These are phyloP conservation scores for Phaonia tiefii DNA, from an alignment of 2,888 invertebrate species.

Conservation along the genomic window DNA sequence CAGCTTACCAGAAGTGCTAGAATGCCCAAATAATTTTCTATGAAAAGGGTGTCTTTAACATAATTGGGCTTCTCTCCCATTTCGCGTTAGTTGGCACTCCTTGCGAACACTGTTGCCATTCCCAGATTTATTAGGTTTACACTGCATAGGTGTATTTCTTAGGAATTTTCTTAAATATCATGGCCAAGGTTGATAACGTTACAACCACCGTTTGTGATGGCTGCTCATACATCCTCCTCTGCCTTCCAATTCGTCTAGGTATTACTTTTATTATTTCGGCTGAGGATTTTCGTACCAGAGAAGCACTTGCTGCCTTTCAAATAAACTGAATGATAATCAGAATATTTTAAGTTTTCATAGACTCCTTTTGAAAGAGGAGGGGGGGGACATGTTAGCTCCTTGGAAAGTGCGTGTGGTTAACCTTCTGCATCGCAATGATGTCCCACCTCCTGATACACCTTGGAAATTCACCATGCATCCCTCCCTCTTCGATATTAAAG, in stretches of 20 bases:
- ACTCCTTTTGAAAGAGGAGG: not conserved
- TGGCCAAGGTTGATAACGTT: slow-evolving; percentile 41
- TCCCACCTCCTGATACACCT: not conserved
- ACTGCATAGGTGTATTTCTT: slow-evolving; percentile 19
- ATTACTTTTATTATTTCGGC: slow-evolving; percentile 18
- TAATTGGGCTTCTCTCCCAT: no score
- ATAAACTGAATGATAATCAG: slow-evolving; percentile 19
- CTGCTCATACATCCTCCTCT: not conserved
- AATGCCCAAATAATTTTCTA: no score
- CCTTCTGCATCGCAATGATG: not conserved
- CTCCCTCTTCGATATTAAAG: no score
- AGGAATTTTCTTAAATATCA: slow-evolving; percentile 20
- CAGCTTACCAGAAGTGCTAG: no score
- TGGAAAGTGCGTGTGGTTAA: not conserved
- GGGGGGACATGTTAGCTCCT: not conserved
- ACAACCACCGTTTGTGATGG: not conserved
- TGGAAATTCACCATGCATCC: not conserved
- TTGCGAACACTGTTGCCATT: not conserved
- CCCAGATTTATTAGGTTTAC: slow-evolving; percentile 26
- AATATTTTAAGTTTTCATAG: slow-evolving; percentile 35
- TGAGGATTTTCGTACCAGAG: slow-evolving; percentile 19
- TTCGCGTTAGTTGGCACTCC: not conserved
- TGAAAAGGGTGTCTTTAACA: no score
- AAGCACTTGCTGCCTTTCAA: not conserved
- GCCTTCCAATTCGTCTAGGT: not conserved